Evolutionary conservation across 2,113 vertebrate species (phyloP), one percentile per base, ranked within the genome.

Genomic region (Bostrychus sinensis): DNA sequence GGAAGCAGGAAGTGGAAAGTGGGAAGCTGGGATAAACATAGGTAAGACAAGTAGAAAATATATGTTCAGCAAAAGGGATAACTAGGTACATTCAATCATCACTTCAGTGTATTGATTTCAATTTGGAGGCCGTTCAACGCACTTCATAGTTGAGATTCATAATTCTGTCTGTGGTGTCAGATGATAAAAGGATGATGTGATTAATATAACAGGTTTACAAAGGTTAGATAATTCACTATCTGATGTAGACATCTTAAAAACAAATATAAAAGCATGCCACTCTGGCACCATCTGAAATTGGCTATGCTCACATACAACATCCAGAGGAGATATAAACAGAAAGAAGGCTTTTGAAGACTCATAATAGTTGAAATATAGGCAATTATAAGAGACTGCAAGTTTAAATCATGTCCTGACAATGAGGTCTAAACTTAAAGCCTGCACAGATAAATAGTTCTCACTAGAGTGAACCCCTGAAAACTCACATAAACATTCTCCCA

Each of bases 1-100:
- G 57, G 43, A 63, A 56, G 39, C 39, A 30, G 41, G 64, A 56
- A 19, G 34, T 28, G 56, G 14, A 34, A 46, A 54, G 28, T n/a
- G 41, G 23, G 46, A 64, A 30, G 61, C 38, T 8, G 17, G 11
- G 30, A 61, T 39, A 17, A 53, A 6, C 34, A 22, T 12, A 36
- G 32, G 38, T n/a, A n/a, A n/a, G n/a, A 3, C 9, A 23, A 8
- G 30, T 4, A 28, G 22, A 25, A 19, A 36, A 23, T 5, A 2
- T n/a, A 11, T 23, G 22, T 42, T 56, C 19, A 17, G 37, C 36
- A 39, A 66, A 55, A 28, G 39, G 54, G 36, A 37, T 56, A 34
- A 55, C 53, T 17, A 19, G 11, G 34, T 55, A 17, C 53, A 34
- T 55, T 32, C 17, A 55, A 19, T 36, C 48, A 51, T n/a, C 7